Base-by-base conservation (phyloP, 2,113 vertebrate genomes). In the Polyodon spathula region DNA sequence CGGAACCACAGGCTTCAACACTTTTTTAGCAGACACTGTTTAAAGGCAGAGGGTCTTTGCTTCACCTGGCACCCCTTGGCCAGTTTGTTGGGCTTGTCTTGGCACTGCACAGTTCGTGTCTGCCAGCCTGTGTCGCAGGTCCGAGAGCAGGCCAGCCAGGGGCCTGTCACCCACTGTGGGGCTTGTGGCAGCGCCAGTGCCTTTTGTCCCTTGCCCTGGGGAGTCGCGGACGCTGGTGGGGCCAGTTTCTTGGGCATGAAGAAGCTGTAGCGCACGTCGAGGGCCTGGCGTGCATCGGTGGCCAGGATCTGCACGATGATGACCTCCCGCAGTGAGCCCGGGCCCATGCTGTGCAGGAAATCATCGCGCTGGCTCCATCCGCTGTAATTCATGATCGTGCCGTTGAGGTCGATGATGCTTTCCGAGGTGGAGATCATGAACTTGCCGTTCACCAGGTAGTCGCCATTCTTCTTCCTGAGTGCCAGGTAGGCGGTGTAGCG, bases 371-470 rank as follows among this genome's bases (percentile, higher is more conserved):
- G 94, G 72, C 93, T 97, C 96, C 96, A 99, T 12, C 96, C 96
- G 0, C 92, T 98, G 80, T 99, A 99, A 86, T 98, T 98, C 73
- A 99, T 88, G 64, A 97, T 89, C 0, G 92, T 92, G 37, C 96
- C 93, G 0, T 93, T 97, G 82, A 95, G 80, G 5, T 93, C 89
- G 41, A 99, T 85, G 79, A 99, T 87, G 0, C 88, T 96, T 74
- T 98, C 94, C 0, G 94, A 96, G 46, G 96, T 98, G 75, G 96
- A 97, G 83, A 99, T 98, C 93, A 97, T 96, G 44, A 97, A 98
- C 63, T 95, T 97, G 1, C 96, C 95, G 1, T 99, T 99, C 15
- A 97, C 82, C 62, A 99, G 89, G 79, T 98, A 98, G 56, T 97
- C 92, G 44, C 89, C 84, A 0, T 68, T 88, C 58, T 92, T 90